Evolutionary conservation across 1,140 invertebrate genomes (phyloP).

Genomic region (Drosophila nasuta): DNA sequence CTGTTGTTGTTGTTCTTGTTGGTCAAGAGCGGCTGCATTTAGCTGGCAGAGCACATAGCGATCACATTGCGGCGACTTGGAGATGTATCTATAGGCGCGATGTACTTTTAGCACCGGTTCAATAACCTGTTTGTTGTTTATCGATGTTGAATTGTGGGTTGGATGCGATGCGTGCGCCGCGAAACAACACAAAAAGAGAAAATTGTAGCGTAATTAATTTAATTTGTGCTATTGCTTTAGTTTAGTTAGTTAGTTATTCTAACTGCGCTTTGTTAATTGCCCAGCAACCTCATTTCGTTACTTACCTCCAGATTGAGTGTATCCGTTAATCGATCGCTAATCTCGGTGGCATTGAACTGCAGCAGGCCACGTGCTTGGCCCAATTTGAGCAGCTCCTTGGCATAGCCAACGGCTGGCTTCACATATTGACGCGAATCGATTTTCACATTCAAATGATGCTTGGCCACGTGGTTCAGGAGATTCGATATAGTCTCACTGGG

Average conservation of each 20-base stretch:
- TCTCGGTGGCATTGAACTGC: slow-evolving; percentile 86
- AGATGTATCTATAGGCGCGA: slow-evolving; percentile 90
- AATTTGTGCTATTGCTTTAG: slow-evolving; percentile 53
- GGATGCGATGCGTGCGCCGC: slow-evolving; percentile 41
- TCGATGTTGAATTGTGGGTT: slow-evolving; percentile 47
- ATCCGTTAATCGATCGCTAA: slow-evolving; percentile 91
- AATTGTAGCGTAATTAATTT: slow-evolving; percentile 76
- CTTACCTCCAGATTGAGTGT: slow-evolving; percentile 90
- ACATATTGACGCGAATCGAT: slow-evolving; percentile 90
- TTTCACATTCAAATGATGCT: slow-evolving; percentile 89
- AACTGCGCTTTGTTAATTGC: slow-evolving; percentile 39
- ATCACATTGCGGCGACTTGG: slow-evolving; percentile 89
- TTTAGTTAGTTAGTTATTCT: neutral
- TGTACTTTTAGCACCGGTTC: slow-evolving; percentile 91
- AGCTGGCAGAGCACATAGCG: slow-evolving; percentile 91
- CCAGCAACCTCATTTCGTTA: slow-evolving; percentile 39
- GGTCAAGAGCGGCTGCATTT: slow-evolving; percentile 87
- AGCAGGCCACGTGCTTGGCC: slow-evolving; percentile 89
- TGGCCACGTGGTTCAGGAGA: slow-evolving; percentile 89
- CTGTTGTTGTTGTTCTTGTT: slow-evolving; percentile 66
- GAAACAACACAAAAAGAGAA: slow-evolving; percentile 51
- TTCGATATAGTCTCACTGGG: slow-evolving; percentile 89
- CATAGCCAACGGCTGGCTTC: slow-evolving; percentile 90
- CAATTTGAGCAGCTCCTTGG: slow-evolving; percentile 89
- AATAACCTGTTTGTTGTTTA: slow-evolving; percentile 86